phyloP scores from a whole-genome alignment of 2,797 vertebrate species.

The Smutsia temminckii region DNA sequence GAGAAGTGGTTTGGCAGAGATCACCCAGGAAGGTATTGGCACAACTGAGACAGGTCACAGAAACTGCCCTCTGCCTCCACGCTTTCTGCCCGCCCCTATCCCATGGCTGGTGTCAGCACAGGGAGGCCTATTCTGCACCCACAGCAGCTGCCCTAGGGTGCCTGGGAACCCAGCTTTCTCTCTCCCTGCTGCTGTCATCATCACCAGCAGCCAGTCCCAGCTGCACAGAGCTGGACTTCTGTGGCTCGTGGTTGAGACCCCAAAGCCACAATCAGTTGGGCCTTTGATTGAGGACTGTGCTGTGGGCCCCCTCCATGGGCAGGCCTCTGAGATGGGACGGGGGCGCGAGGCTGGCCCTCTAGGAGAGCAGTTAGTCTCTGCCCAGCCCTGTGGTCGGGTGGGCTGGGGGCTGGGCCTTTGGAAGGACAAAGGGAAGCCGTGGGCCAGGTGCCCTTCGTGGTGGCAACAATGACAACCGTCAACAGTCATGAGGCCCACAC shows the following conservation, averaged over 20 bases:
- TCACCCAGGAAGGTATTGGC: neutral
- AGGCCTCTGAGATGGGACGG: neutral
- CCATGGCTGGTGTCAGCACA: neutral
- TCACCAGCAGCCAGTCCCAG: neutral
- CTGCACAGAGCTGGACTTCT: neutral
- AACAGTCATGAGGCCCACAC: neutral
- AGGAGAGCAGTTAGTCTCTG: neutral
- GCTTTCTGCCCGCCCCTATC: neutral
- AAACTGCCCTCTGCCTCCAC: neutral
- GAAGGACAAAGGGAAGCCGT: neutral
- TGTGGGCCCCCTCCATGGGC: neutral
- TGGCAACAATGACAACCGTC: neutral
- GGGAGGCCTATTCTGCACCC: fast-evolving
- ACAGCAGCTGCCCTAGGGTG: neutral
- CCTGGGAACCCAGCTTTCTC: neutral
- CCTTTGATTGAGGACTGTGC: neutral
- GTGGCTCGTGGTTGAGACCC: neutral
- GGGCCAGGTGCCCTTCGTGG: neutral
- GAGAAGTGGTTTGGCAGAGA: neutral
- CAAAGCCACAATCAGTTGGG: slow-evolving; percentile 23
- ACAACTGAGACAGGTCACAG: neutral
- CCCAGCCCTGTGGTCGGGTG: neutral
- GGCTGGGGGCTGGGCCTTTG: neutral
- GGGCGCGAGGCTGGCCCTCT: neutral
- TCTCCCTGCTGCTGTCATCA: neutral